Conservation (phyloP, 2,888 invertebrate species). For the Mythimna albipuncta region DNA sequence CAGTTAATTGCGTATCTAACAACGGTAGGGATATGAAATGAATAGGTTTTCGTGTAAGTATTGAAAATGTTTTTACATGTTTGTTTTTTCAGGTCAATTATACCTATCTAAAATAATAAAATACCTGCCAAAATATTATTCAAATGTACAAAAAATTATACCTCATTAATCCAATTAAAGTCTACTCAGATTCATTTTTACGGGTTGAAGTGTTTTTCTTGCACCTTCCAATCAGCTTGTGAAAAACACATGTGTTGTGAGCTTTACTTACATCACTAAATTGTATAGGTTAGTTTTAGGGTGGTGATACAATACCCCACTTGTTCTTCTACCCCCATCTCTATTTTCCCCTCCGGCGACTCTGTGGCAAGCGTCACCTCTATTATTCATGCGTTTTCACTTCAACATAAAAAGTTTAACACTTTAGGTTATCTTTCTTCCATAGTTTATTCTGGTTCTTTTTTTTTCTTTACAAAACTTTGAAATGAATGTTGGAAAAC, state of each 20-base stretch:
- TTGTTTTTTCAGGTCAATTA: too few species aligned
- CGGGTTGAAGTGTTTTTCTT: not conserved
- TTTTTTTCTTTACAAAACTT: conserved; percentile 34
- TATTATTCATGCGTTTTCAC: conserved; percentile 55
- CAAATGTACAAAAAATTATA: not conserved
- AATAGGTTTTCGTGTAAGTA: too few species aligned
- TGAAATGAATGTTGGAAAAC: conserved; percentile 19
- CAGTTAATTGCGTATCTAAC: too few species aligned
- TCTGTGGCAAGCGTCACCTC: conserved; percentile 25
- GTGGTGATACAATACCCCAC: conserved; percentile 1
- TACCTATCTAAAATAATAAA: not conserved
- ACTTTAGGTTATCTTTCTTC: conserved; percentile 30
- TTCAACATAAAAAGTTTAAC: conserved; percentile 49
- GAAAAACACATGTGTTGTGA: conserved; percentile 9
- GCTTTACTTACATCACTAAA: conserved; percentile 6
- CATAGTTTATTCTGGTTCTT: conserved; percentile 36
- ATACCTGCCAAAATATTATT: not conserved
- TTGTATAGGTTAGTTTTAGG: conserved; percentile 1
- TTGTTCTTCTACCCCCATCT: not conserved
- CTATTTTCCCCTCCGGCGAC: not conserved
- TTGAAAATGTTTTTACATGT: too few species aligned
- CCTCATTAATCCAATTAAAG: conserved; percentile 11
- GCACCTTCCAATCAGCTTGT: not conserved
- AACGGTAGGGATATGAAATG: too few species aligned
- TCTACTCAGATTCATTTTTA: conserved; percentile 8